A percentile compares a stretch with the other conserved stretches of the same genome.
These are phyloP conservation scores for Lasioglossum pauxillum DNA, from an alignment of 2,888 invertebrate species.

Conservation along the genomic window DNA sequence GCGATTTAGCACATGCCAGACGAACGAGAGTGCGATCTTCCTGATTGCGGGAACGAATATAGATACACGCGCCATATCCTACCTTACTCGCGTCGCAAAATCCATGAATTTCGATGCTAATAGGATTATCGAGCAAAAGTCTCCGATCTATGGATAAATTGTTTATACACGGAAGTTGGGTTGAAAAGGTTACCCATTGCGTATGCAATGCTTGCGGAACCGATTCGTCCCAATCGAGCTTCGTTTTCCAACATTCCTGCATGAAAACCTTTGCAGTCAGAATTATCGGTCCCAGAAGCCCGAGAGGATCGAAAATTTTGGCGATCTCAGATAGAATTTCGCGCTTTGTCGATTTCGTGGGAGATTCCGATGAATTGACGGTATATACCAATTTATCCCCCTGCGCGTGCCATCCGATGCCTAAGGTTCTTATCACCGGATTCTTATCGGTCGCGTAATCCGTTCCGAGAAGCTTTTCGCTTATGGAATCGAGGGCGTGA, in stretches of 20 bases:
- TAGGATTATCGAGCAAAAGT: not conserved
- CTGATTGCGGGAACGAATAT: not conserved
- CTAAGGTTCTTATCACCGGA: not conserved
- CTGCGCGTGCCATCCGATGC: not conserved
- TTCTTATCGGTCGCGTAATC: not conserved
- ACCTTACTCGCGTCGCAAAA: not conserved
- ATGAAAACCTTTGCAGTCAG: too few relatives aligned
- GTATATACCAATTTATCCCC: not conserved
- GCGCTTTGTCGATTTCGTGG: not conserved
- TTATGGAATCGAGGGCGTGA: not conserved
- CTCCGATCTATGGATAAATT: not conserved
- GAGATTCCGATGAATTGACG: too few relatives aligned
- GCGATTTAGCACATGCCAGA: not conserved
- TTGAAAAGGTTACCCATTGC: not conserved
- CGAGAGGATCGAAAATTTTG: not conserved
- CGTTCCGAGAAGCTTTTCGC: not conserved
- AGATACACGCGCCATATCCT: not conserved
- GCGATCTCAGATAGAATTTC: not conserved
- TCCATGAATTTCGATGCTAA: not conserved
- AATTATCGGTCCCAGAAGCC: not conserved
- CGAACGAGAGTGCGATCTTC: not conserved
- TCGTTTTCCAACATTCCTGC: not conserved
- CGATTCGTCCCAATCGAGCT: not conserved
- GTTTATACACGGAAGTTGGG: not conserved
- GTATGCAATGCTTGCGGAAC: not conserved